Base-by-base conservation (phyloP, 2,113 vertebrate species). In the Rhadina sibilatrix region DNA sequence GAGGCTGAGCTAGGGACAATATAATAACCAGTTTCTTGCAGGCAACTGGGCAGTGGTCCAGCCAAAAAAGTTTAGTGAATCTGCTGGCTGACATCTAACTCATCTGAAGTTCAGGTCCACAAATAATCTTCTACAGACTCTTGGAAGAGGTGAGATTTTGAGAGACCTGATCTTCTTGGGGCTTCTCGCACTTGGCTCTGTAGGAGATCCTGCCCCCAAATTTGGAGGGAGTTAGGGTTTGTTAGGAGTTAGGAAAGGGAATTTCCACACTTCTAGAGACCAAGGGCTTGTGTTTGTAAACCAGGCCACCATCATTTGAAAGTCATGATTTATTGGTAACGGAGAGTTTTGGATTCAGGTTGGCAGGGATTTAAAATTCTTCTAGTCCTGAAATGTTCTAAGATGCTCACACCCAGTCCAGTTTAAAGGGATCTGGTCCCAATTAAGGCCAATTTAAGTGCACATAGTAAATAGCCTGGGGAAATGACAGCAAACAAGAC, bases 21-120 rank as follows among this genome's bases (percentile, higher is more conserved):
- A 78, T 96, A 94, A 94, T 96, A 85, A 95, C 69, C 27, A 65
- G 66, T 53, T 94, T 80, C 94, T 96, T 89, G 72, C 47, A 89
- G 61, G 27, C 83, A 65, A 6, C 49, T 68, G 49, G 90, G 90
- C 81, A 92, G 25, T 25, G 25, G 20, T 86, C 84, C 70, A 83
- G 18, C 6, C 59, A 56, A 72, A 77, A 90, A 74, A 60, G 46
- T 64, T 53, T 31, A 87, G 47, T 65, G 37, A 31, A 46, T 63
- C 64, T 90, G 30, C 52, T 89, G 50, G 64, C 46, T 95, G 66
- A 59, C 5, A 17, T 54, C 35, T 38, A 59, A 59, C 54, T 75
- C 37, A 68, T 77, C 60, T 33, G 60, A 86, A 90, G 60, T 68
- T 88, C 68, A 77, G 54, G 37, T 85, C 65, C n/a, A n/a, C 75